phyloP scores from a whole-genome alignment of 2,888 invertebrate genomes.

The Digitonthophagus gazella region DNA sequence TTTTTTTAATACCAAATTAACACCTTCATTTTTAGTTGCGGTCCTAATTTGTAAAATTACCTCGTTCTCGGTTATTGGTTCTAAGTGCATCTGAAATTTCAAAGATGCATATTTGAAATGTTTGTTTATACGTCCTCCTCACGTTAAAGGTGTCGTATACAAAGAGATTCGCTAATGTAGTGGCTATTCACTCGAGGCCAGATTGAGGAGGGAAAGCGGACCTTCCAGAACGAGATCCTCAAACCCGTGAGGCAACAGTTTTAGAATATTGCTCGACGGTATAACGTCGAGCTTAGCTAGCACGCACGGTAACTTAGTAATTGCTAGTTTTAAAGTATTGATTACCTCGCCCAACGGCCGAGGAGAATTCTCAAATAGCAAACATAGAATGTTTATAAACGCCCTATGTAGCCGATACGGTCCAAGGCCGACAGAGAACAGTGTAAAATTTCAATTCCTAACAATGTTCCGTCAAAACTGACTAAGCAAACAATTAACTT shows the following conservation, averaged over 20 bases:
- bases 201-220: background rate
- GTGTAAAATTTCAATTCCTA: background rate
- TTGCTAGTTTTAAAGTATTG: background rate
- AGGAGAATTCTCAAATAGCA: background rate
- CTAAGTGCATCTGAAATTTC: too few relatives aligned
- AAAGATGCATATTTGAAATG: too few relatives aligned
- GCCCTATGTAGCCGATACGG: background rate
- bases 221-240: background rate
- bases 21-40: background rate
- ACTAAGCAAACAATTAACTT: background rate
- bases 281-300: background rate
- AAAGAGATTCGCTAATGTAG: background rate
- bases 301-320: background rate
- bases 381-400: background rate
- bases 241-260: background rate
- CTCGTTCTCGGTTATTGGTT: too few relatives aligned
- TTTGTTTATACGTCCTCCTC: too few relatives aligned
- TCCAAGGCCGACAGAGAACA: background rate
- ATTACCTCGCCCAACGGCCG: background rate
- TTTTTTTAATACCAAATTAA: background rate
- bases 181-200: background rate
- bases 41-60: background rate
- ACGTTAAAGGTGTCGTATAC: background rate
- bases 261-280: background rate
- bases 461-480: too few relatives aligned